A percentile compares a stretch with the other conserved stretches of the same genome.
Conservation (phyloP, 2,113 vertebrate species). For the Elephantulus edwardii region DNA sequence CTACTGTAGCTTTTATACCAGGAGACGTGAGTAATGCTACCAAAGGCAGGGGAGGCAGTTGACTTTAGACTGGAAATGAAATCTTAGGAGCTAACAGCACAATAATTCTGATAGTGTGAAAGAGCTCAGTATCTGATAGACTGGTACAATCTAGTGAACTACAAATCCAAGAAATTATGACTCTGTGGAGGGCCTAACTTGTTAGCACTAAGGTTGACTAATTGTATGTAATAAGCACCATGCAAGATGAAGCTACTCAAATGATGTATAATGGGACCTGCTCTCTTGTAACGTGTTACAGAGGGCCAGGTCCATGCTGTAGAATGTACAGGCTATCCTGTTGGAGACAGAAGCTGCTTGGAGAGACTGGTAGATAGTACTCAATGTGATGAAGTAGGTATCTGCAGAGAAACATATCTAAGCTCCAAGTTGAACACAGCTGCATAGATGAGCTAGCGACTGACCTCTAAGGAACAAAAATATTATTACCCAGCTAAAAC, state of each 20-base stretch:
- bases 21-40: not conserved
- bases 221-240: not conserved
- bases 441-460: rapidly evolving
- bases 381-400: not conserved
- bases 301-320: not conserved
- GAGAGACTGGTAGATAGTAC: not conserved
- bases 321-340: not conserved
- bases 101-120: not conserved
- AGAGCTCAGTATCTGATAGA: not conserved
- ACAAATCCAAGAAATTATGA: rapidly evolving
- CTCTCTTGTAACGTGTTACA: not conserved
- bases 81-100: not conserved
- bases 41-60: not conserved
- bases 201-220: not conserved
- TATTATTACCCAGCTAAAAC: not conserved
- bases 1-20: not conserved
- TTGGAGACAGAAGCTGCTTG: not conserved
- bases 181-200: not conserved
- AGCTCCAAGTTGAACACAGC: rapidly evolving
- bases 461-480: not conserved
- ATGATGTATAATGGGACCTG: too few species aligned
- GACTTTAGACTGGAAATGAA: not conserved
- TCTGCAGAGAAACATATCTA: not conserved
- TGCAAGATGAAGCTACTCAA: not conserved
- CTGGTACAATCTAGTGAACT: not conserved